Percentiles rank a stretch among this genome's conserved stretches.
Evolutionary conservation across 2,113 vertebrate genomes (phyloP).

Genomic region (Nannobrachium achirus): DNA sequence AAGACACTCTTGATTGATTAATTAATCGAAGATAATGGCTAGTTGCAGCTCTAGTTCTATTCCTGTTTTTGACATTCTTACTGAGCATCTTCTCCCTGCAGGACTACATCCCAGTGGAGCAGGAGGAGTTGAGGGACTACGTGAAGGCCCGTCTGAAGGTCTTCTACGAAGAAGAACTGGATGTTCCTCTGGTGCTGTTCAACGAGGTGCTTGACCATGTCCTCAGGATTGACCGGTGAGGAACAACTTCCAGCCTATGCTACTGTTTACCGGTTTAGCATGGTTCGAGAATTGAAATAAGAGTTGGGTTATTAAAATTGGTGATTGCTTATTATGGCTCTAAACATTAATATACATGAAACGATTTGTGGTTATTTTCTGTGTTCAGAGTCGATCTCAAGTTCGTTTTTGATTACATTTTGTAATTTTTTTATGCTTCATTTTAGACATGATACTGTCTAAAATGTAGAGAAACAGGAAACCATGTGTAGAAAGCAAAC

Average conservation of each 20-base stretch:
- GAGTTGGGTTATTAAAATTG: not conserved
- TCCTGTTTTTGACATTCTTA: no score
- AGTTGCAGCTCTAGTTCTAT: no score
- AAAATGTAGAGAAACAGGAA: no score
- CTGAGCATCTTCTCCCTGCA: slow-evolving; percentile 50
- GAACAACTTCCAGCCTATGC: not conserved
- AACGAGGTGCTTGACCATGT: slow-evolving; percentile 98
- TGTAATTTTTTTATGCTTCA: not conserved
- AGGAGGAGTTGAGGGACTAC: slow-evolving; percentile 96
- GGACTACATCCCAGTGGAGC: slow-evolving; percentile 99
- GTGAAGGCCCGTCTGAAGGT: slow-evolving; percentile 98
- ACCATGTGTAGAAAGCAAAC: no score
- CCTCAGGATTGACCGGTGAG: slow-evolving; percentile 93
- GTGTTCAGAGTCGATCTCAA: not conserved
- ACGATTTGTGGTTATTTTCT: not conserved
- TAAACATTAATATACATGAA: not conserved
- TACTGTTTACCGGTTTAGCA: not conserved
- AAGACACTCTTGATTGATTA: no score
- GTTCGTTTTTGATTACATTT: not conserved
- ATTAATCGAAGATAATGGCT: no score
- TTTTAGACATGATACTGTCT: no score
- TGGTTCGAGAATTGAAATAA: not conserved
- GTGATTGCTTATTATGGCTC: not conserved
- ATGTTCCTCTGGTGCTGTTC: slow-evolving; percentile 96
- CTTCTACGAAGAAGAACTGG: slow-evolving; percentile 97